Evolutionary conservation across 2,888 invertebrate species (phyloP).

Genomic region (Hecatera dysodea): DNA sequence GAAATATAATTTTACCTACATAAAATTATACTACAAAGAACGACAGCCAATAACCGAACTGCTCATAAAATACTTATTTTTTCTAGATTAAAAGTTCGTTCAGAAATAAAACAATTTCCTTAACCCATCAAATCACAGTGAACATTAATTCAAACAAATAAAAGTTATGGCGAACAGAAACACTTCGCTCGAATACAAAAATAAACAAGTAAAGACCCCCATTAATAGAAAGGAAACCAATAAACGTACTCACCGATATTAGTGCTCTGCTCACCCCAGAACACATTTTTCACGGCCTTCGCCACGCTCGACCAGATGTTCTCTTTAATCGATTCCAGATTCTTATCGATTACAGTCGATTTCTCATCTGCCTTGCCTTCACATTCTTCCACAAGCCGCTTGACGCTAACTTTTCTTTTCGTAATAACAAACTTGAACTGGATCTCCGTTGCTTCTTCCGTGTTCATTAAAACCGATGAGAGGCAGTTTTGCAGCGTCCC

Average conservation of each 20-base stretch:
- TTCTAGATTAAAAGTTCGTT: background rate
- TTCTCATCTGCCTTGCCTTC: slow-evolving; percentile 69
- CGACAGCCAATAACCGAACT: too few species aligned
- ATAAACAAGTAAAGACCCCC: slow-evolving; percentile 56
- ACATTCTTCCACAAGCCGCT: slow-evolving; percentile 75
- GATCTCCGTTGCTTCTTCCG: slow-evolving; percentile 86
- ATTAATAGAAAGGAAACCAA: slow-evolving; percentile 54
- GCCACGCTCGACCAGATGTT: slow-evolving; percentile 87
- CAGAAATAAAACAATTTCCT: background rate
- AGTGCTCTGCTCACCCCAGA: slow-evolving; percentile 82
- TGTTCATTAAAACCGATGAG: slow-evolving; percentile 79
- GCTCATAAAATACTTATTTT: background rate
- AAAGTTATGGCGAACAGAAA: slow-evolving; percentile 38
- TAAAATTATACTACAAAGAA: too few species aligned
- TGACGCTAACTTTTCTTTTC: slow-evolving; percentile 84
- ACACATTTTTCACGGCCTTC: slow-evolving; percentile 85
- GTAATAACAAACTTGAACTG: slow-evolving; percentile 88
- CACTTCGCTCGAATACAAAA: slow-evolving; percentile 36
- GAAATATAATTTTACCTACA: too few species aligned
- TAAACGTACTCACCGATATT: slow-evolving; percentile 72
- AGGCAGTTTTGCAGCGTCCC: slow-evolving; percentile 84
- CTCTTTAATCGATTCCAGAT: slow-evolving; percentile 77
- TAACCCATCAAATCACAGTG: slow-evolving; percentile 11
- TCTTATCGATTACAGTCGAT: slow-evolving; percentile 70
- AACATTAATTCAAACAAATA: slow-evolving; percentile 40